These are phyloP conservation scores for Pelusios castaneus DNA, from an alignment of 2,113 vertebrate genomes.

Conservation along the genomic window DNA sequence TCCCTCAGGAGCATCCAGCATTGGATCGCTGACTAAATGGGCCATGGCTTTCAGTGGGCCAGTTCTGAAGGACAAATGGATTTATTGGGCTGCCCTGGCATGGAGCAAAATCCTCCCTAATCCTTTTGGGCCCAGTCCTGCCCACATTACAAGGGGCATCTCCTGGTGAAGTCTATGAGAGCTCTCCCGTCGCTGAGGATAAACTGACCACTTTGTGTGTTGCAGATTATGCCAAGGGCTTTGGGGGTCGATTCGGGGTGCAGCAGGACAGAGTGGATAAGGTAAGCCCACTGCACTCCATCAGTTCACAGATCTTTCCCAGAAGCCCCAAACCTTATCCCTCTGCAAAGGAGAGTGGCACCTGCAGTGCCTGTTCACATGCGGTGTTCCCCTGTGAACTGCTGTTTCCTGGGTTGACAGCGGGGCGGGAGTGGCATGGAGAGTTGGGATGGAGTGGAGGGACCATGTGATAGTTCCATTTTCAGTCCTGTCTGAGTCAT, in stretches of 20 bases:
- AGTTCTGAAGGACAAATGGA: background rate
- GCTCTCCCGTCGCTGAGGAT: background rate
- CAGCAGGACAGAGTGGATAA: constrained; percentile 93
- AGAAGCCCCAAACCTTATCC: background rate
- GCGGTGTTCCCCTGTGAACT: background rate
- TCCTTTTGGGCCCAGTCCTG: background rate
- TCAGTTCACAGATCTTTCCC: background rate
- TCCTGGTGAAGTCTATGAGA: background rate
- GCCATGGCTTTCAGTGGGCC: background rate
- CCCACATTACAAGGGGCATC: background rate
- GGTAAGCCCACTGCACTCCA: constrained; percentile 71
- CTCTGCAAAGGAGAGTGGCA: background rate
- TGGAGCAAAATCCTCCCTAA: background rate
- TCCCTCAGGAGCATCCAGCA: background rate
- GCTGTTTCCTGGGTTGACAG: background rate
- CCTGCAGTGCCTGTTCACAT: too few relatives aligned
- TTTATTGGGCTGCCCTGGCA: background rate
- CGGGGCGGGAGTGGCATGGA: background rate
- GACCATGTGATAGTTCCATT: background rate
- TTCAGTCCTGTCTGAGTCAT: background rate
- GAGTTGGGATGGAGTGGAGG: background rate
- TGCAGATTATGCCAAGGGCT: constrained; percentile 92
- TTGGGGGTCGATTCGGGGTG: constrained; percentile 92
- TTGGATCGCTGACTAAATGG: background rate
- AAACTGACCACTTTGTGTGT: background rate